These are phyloP conservation scores for Ophion slaviceki DNA, from an alignment of 2,888 invertebrate species.

Conservation along the genomic window DNA sequence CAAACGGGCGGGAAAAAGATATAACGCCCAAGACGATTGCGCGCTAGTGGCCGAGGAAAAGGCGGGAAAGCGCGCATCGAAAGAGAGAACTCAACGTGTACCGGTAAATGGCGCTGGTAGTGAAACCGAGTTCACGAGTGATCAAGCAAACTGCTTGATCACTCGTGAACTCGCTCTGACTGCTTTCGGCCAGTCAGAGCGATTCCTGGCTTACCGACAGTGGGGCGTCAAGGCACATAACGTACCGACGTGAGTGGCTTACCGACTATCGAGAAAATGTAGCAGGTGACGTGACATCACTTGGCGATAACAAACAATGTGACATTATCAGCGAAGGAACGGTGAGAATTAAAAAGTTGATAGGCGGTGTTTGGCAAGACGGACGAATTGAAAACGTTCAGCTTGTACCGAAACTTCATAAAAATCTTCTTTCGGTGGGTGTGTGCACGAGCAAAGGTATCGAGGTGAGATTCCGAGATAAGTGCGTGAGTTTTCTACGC, in stretches of 20 bases:
- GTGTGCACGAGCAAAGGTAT: constrained; percentile 41
- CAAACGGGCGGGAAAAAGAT: too few species aligned
- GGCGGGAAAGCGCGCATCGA: too few species aligned
- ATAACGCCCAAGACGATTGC: too few species aligned
- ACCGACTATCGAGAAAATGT: neutral
- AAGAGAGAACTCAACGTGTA: too few species aligned
- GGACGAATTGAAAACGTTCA: constrained; percentile 13
- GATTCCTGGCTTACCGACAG: constrained; percentile 67
- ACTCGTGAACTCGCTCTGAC: too few species aligned
- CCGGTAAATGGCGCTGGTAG: too few species aligned
- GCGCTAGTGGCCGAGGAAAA: too few species aligned
- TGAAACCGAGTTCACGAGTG: too few species aligned
- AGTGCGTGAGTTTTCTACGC: constrained; percentile 11
- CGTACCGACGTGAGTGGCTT: constrained; percentile 52
- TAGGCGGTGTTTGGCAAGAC: constrained; percentile 1
- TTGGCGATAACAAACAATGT: constrained; percentile 1
- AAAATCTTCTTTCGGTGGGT: constrained; percentile 49
- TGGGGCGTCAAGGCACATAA: constrained; percentile 63
- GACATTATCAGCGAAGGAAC: neutral
- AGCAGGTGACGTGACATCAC: neutral
- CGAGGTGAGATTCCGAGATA: constrained; percentile 19
- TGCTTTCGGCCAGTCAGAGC: constrained; percentile 26
- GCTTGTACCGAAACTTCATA: constrained; percentile 28
- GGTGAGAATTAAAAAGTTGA: constrained; percentile 11
- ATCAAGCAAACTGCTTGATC: too few species aligned